These are phyloP conservation scores for Chrosomus eos DNA, from an alignment of 2,797 vertebrate genomes.

Conservation along the genomic window DNA sequence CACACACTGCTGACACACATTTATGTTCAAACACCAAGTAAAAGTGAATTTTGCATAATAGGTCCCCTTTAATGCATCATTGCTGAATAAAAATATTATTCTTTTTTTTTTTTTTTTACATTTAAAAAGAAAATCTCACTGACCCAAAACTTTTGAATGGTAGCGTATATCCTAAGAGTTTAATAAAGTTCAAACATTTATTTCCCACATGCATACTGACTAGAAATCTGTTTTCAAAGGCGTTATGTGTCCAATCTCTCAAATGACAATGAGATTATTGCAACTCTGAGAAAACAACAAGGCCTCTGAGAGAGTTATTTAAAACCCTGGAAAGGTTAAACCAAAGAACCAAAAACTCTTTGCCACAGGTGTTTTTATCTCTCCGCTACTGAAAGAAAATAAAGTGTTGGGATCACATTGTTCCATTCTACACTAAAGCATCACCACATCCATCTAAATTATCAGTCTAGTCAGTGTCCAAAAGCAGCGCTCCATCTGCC, in stretches of 20 bases:
- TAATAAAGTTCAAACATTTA: background rate
- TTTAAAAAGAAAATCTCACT: background rate
- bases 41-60: too few relatives aligned
- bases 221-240: background rate
- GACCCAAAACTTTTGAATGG: background rate
- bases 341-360: background rate
- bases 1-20: too few relatives aligned
- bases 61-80: too few relatives aligned
- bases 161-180: conserved; percentile 1
- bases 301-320: conserved; percentile 13
- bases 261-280: background rate
- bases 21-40: too few relatives aligned
- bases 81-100: background rate
- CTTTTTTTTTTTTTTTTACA: background rate
- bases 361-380: conserved; percentile 4
- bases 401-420: conserved; percentile 19
- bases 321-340: conserved; percentile 22
- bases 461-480: conserved; percentile 44
- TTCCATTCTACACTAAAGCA: conserved; percentile 50
- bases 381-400: background rate
- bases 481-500: conserved; percentile 37
- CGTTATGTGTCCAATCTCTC: background rate
- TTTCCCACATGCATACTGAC: background rate
- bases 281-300: conserved; percentile 14
- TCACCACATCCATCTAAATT: conserved; percentile 44